A percentile compares a stretch with the other conserved stretches of the same genome.
Conservation (phyloP, 2,797 vertebrate species). For the Galagoides demidoff region DNA sequence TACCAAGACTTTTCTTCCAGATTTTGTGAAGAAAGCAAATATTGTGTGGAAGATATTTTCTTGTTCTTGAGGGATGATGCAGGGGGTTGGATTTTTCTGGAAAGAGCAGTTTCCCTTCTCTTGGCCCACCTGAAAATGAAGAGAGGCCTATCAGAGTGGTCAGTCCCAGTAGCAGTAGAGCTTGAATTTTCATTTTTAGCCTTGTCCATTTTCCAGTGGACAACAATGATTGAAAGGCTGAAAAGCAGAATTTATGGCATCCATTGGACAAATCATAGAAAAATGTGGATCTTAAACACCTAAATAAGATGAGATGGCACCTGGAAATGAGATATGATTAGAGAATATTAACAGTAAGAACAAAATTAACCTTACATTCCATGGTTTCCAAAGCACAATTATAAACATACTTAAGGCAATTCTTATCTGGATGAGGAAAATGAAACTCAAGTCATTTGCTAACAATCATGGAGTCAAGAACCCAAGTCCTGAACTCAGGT, state of each 20-base stretch:
- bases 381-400: background rate
- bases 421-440: background rate
- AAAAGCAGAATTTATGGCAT: background rate
- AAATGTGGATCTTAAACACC: background rate
- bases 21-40: slow-evolving; percentile 98
- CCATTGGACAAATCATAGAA: background rate
- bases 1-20: slow-evolving; percentile 98
- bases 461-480: background rate
- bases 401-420: background rate
- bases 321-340: background rate
- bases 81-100: slow-evolving; percentile 93
- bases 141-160: slow-evolving; percentile 40
- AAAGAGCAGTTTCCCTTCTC: slow-evolving; percentile 95
- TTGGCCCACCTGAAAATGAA: slow-evolving; percentile 91
- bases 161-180: background rate
- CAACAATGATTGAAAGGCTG: background rate
- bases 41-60: slow-evolving; percentile 99
- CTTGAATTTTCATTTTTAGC: no score
- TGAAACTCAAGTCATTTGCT: background rate
- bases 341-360: background rate
- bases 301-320: background rate
- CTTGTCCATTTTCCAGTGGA: background rate
- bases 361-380: background rate
- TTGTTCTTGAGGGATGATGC: slow-evolving; percentile 94
- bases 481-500: background rate